Evolutionary conservation across 2,888 invertebrate species (phyloP).

Genomic region (Pediacus dermestoides): DNA sequence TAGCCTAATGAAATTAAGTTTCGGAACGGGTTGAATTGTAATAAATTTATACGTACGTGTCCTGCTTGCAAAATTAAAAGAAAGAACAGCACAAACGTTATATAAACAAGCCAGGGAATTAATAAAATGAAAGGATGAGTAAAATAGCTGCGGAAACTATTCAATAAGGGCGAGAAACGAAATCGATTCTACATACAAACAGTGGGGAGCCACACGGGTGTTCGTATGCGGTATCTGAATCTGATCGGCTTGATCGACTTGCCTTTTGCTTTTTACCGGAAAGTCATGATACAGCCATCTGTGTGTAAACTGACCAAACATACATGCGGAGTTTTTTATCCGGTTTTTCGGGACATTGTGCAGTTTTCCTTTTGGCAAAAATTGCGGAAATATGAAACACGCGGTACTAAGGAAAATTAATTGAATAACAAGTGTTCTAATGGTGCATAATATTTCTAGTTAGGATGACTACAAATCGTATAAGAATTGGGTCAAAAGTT

Average conservation of each 20-base stretch:
- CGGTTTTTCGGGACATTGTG: slow-evolving; percentile 18
- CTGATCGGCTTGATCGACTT: slow-evolving; percentile 20
- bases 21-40: slow-evolving; percentile 51
- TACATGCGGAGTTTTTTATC: slow-evolving; percentile 36
- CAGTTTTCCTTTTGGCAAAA: slow-evolving; percentile 33
- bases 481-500: too few relatives aligned
- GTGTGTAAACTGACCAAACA: slow-evolving; percentile 45
- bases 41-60: slow-evolving; percentile 47
- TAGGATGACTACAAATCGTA: too few relatives aligned
- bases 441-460: too few relatives aligned
- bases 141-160: slow-evolving; percentile 29
- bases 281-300: slow-evolving; percentile 48
- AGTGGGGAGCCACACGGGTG: slow-evolving; percentile 22
- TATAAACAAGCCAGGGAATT: slow-evolving; percentile 36
- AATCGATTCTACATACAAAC: slow-evolving; percentile 33
- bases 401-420: too few relatives aligned
- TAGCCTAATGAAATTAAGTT: slow-evolving; percentile 51
- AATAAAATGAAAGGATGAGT: slow-evolving; percentile 30
- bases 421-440: too few relatives aligned
- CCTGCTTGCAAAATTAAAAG: slow-evolving; percentile 39
- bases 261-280: slow-evolving; percentile 32
- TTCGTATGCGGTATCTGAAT: slow-evolving; percentile 16
- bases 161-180: slow-evolving; percentile 31
- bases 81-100: slow-evolving; percentile 36
- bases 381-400: too few relatives aligned